Percentiles rank a stretch among this genome's conserved stretches.
These are phyloP conservation scores for Dryadula phaetusa DNA, from an alignment of 2,888 invertebrate genomes.

Conservation along the genomic window DNA sequence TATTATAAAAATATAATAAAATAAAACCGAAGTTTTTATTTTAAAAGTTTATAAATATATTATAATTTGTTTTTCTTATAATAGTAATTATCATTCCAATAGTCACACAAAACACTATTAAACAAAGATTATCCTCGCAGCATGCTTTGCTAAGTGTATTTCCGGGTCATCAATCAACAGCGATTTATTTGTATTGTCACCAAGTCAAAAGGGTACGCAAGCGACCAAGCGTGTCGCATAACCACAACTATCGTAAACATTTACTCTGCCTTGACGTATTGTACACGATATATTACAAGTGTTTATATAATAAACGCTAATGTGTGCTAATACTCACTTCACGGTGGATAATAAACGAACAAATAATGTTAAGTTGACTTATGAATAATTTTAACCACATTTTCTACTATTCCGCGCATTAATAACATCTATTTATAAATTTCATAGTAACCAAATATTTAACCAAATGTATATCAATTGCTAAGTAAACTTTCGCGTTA, in stretches of 20 bases:
- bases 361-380: conserved; percentile 39
- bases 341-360: conserved; percentile 57
- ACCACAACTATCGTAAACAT: conserved; percentile 64
- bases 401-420: conserved; percentile 15
- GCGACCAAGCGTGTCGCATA: conserved; percentile 49
- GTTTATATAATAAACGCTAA: conserved; percentile 68
- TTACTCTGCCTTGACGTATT: conserved; percentile 59
- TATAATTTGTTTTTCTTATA: neutral
- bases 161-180: conserved; percentile 50
- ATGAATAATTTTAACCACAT: conserved; percentile 33
- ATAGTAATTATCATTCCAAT: neutral
- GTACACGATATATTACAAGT: conserved; percentile 63
- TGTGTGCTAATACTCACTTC: conserved; percentile 60
- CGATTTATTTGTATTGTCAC: conserved; percentile 51
- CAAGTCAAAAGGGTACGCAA: conserved; percentile 48
- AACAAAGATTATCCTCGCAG: conserved; percentile 24
- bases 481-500: neutral
- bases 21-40: neutral
- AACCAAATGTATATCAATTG: too few species aligned
- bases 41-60: neutral
- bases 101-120: conserved; percentile 9
- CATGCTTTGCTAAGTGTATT: conserved; percentile 46
- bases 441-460: too few species aligned
- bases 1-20: neutral
- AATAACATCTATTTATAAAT: neutral